These are phyloP conservation scores for Apis cerana DNA, from an alignment of 1,140 invertebrate species.

Conservation along the genomic window DNA sequence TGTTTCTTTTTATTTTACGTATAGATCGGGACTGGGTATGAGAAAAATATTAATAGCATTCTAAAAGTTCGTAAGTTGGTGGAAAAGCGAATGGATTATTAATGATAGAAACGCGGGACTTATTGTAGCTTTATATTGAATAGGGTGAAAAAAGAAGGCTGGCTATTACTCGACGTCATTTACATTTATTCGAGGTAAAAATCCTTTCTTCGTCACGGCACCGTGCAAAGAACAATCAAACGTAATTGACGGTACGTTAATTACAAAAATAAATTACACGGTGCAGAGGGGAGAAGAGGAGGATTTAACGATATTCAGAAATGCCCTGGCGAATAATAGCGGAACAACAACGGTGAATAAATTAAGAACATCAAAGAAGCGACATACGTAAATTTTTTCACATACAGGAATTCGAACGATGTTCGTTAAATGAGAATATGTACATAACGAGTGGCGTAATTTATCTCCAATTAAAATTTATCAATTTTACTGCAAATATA, in stretches of 20 bases:
- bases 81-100: slow-evolving; percentile 54
- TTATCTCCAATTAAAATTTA: slow-evolving; percentile 13
- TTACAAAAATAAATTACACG: slow-evolving; percentile 7
- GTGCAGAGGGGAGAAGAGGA: too few relatives aligned
- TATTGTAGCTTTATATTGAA: not conserved
- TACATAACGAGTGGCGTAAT: not conserved
- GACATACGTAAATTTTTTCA: not conserved
- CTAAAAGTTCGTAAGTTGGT: slow-evolving; percentile 19
- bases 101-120: slow-evolving; percentile 20
- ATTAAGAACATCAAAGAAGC: slow-evolving; percentile 23
- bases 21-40: not conserved
- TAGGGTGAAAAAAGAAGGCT: not conserved
- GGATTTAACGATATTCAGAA: not conserved
- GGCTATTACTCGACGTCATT: slow-evolving; percentile 22
- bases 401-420: not conserved
- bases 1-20: not conserved
- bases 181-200: slow-evolving; percentile 1
- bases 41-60: slow-evolving; percentile 56
- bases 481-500: not conserved
- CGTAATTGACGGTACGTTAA: slow-evolving; percentile 16
- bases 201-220: not conserved
- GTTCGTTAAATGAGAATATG: not conserved
- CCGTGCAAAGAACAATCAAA: slow-evolving; percentile 1
- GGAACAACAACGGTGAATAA: slow-evolving; percentile 4
- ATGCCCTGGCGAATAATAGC: not conserved